These are phyloP conservation scores for Pandemis corylana DNA, from an alignment of 2,888 invertebrate genomes.

Conservation along the genomic window DNA sequence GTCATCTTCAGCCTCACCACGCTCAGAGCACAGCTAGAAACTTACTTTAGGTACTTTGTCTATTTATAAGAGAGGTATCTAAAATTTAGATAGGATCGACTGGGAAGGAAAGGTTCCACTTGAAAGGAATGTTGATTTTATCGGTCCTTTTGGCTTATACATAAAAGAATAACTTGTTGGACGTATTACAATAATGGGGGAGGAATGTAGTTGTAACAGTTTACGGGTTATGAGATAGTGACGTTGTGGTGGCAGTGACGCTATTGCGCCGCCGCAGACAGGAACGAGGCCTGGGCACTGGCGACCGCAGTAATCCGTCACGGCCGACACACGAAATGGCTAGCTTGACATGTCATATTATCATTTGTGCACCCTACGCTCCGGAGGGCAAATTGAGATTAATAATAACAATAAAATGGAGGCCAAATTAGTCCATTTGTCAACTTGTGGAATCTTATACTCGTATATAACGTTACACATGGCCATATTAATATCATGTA, in stretches of 20 bases:
- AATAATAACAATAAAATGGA: slow-evolving; percentile 29
- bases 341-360: slow-evolving; percentile 24
- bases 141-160: slow-evolving; percentile 7
- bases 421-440: slow-evolving; percentile 8
- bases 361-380: slow-evolving; percentile 26
- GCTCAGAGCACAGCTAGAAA: neutral
- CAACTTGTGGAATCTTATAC: neutral
- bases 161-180: slow-evolving; percentile 23
- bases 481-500: neutral
- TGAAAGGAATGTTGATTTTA: slow-evolving; percentile 35
- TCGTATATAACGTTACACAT: neutral
- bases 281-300: neutral
- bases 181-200: slow-evolving; percentile 19
- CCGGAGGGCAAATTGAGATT: slow-evolving; percentile 20
- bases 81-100: slow-evolving; percentile 29
- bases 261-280: neutral
- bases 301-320: slow-evolving; percentile 32
- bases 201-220: neutral
- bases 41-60: neutral
- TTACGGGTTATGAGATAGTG: neutral
- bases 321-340: slow-evolving; percentile 6
- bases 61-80: slow-evolving; percentile 28
- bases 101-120: slow-evolving; percentile 17
- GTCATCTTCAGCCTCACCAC: neutral
- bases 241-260: neutral